A percentile compares a stretch with the other conserved stretches of the same genome.
phyloP scores from a whole-genome alignment of 2,113 vertebrate genomes.

The Mirounga angustirostris region DNA sequence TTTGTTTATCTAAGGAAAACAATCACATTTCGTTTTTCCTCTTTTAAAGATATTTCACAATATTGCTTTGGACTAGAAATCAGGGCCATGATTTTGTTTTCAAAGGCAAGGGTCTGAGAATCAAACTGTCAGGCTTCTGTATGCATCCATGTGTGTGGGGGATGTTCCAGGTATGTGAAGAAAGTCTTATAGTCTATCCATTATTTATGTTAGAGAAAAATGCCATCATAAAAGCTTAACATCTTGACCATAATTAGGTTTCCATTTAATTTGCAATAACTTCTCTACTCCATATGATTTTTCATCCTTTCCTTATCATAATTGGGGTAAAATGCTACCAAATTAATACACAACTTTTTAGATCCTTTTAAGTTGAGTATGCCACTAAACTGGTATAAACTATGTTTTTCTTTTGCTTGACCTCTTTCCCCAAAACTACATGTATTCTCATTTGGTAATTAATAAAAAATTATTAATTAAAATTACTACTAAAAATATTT shows the following conservation, averaged over 20 bases:
- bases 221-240: not conserved
- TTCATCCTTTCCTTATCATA: not conserved
- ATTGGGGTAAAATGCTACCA: not conserved
- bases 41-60: not conserved
- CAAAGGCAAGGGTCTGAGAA: not conserved
- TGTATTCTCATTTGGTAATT: not conserved
- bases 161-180: not conserved
- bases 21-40: not conserved
- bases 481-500: not conserved
- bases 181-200: not conserved
- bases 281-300: not conserved
- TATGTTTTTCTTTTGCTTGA: not conserved
- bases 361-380: not conserved
- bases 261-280: not conserved
- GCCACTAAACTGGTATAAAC: not conserved
- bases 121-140: not conserved
- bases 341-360: not conserved
- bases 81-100: not conserved
- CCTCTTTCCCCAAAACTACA: not conserved
- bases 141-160: not conserved
- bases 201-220: not conserved
- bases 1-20: not conserved
- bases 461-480: conserved; percentile 17
- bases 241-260: not conserved
- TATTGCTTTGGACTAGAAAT: not conserved